These are phyloP conservation scores for Masnerella sp. DNA, from an alignment of 2,888 invertebrate genomes.

Conservation along the genomic window DNA sequence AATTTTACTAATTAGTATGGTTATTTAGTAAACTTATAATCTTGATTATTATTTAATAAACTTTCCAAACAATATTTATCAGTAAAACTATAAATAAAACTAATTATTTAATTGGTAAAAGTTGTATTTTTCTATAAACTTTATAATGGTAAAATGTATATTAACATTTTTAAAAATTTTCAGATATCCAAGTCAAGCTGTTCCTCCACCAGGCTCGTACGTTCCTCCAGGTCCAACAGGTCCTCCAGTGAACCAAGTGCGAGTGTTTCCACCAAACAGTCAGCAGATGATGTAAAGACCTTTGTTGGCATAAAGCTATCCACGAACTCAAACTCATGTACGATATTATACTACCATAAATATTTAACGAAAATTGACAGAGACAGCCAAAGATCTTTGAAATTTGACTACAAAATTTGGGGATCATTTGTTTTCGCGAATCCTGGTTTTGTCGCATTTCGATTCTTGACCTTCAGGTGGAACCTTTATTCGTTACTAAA, in stretches of 20 bases:
- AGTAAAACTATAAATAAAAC: too few species aligned
- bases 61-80: too few species aligned
- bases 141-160: neutral
- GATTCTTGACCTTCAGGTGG: neutral
- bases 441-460: neutral
- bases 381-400: constrained; percentile 50
- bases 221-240: constrained; percentile 55
- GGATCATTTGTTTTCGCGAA: constrained; percentile 10
- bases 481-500: constrained; percentile 23
- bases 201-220: constrained; percentile 67
- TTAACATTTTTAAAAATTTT: neutral
- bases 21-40: too few species aligned
- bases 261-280: constrained; percentile 73
- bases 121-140: too few species aligned
- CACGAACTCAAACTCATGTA: constrained; percentile 33
- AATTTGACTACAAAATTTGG: constrained; percentile 24
- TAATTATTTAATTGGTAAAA: too few species aligned
- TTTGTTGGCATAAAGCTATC: constrained; percentile 10
- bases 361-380: constrained; percentile 35
- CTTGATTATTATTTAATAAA: too few species aligned
- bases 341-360: constrained; percentile 33
- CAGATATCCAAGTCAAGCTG: constrained; percentile 69
- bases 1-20: too few species aligned
- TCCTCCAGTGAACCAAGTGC: constrained; percentile 63
- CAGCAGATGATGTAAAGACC: constrained; percentile 74